Base-by-base conservation (phyloP, 2,797 vertebrate species). In the Gymnopithys bicolor region DNA sequence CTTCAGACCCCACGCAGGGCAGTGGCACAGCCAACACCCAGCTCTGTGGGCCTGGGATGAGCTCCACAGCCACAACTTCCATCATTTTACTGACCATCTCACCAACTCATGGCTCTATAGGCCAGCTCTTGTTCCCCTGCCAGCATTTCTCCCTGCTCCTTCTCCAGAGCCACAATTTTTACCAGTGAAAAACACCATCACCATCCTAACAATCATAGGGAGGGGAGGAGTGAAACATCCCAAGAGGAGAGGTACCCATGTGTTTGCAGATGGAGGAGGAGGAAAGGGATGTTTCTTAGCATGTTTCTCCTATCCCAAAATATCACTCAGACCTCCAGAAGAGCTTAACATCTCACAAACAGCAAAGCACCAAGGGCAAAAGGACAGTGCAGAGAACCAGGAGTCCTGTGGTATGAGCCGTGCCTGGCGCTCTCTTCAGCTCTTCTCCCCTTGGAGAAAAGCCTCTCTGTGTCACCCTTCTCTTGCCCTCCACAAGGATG, bases 331-430 rank as follows among this genome's bases (percentile, higher is more conserved):
- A 58, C 28, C 68, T 75, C 79, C 53, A 81, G 53, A 84, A 56
- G 25, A 58, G 24, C 59, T 70, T 41, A 84, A 60, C 71, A 87
- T 91, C 58, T 63, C 30, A 66, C 52, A 45, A n/a, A 81, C 1
- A 11, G 73, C 74, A 78, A 70, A 90, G 79, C 84, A 70, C 24
- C 68, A 88, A 58, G 52, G 75, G 69, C 87, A 86, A 67, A 91
- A 91, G 87, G 84, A 84, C 66, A 85, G 64, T 28, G 46, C 88
- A 81, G 81, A 32, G 51, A 87, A 25, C 8, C 79, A 68, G 39
- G 19, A 2, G 1, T 52, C 68, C 37, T 21, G 48, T 0, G 0
- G 85, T 55, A 41, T 0, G 5, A 78, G 52, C 19, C 4, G 9
- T 75, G 43, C 48, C 21, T 27, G 49, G 11, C 1, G 5, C 24